phyloP scores from a whole-genome alignment of 2,888 invertebrate species.

The Keiferia lycopersicella region DNA sequence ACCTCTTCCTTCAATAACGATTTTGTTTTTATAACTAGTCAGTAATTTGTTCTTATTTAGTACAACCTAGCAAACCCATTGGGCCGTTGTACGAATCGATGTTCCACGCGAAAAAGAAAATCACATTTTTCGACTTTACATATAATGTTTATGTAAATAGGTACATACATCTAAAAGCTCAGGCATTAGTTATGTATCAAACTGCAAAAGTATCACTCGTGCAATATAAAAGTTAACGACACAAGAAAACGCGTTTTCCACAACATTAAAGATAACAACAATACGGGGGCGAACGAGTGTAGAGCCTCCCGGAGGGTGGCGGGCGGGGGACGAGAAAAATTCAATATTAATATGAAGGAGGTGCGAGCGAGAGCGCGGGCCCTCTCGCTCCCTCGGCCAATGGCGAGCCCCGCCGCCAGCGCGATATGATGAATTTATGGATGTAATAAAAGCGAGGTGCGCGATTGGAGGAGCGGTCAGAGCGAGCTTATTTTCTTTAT shows the following conservation, averaged over 20 bases:
- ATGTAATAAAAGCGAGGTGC: slow-evolving; percentile 87
- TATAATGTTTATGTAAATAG: neutral
- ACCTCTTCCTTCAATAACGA: too few species aligned
- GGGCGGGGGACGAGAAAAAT: slow-evolving; percentile 85
- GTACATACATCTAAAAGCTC: slow-evolving; percentile 6
- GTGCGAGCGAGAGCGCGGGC: slow-evolving; percentile 79
- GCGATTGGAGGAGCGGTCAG: slow-evolving; percentile 84
- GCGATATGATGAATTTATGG: slow-evolving; percentile 91
- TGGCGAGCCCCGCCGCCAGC: slow-evolving; percentile 76
- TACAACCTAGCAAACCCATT: too few species aligned
- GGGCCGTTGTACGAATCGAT: too few species aligned
- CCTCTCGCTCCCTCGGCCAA: slow-evolving; percentile 80
- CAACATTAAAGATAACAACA: slow-evolving; percentile 82
- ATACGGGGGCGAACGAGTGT: slow-evolving; percentile 80
- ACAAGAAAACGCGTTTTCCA: slow-evolving; percentile 83
- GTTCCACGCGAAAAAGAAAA: neutral
- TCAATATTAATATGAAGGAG: slow-evolving; percentile 91
- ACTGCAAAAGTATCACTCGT: slow-evolving; percentile 80
- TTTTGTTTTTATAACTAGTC: too few species aligned
- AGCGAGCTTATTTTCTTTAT: slow-evolving; percentile 81
- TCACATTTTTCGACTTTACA: neutral
- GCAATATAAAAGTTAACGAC: slow-evolving; percentile 82
- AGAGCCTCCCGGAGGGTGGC: slow-evolving; percentile 80
- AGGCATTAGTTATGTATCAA: slow-evolving; percentile 74
- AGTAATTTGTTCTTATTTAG: too few species aligned